Base-by-base conservation (phyloP, 2,888 invertebrate species). In the Hirtodrosophila confusa region DNA sequence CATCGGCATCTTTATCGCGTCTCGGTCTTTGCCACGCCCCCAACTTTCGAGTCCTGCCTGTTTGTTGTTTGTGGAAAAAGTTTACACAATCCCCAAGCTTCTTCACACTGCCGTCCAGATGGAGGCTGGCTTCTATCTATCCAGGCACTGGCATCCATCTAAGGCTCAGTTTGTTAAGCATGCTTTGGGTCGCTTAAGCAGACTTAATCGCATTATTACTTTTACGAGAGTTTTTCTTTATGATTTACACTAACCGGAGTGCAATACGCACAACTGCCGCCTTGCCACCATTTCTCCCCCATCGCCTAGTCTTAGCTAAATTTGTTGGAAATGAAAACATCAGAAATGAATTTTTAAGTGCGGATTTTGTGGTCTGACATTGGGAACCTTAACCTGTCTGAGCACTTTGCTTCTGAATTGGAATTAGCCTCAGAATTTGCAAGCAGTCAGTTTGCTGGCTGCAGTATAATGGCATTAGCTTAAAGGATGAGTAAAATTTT, bases 181-280 rank as follows among this genome's bases (percentile, higher is more conserved):
- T 65, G 73, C 75, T 78, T 80, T 80, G 75, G 80, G 80, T 80
- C 78, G 78, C 78, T 78, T 78, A 80, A 80, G 80, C 73, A 71
- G 80, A 78, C 80, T 80, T 80, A 80, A 80, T 80, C 80, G 80
- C 75, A 80, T 80, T 80, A 80, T 79, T 79, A 79, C 79, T 79
- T 79, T 79, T 79, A 79, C 79, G 79, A 79, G 79, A 79, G 75
- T 79, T 79, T 77, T 79, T 79, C 77, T 79, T 79, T 79, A 79
- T 79, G 79, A 79, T 79, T 79, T 79, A 79, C 79, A 71, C 64
- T 62, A 47, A 54, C 51, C 61, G 2, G 57, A 62, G 55, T 68
- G 68, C 75, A 70, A 74, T 54, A 54, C 74, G 64, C 62, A 48
- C 54, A 55, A 40, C 45, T 62, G 17, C 36, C 17, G 17, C 41